Evolutionary conservation across 2,888 invertebrate species (phyloP).

Genomic region (Lingula anatina): DNA sequence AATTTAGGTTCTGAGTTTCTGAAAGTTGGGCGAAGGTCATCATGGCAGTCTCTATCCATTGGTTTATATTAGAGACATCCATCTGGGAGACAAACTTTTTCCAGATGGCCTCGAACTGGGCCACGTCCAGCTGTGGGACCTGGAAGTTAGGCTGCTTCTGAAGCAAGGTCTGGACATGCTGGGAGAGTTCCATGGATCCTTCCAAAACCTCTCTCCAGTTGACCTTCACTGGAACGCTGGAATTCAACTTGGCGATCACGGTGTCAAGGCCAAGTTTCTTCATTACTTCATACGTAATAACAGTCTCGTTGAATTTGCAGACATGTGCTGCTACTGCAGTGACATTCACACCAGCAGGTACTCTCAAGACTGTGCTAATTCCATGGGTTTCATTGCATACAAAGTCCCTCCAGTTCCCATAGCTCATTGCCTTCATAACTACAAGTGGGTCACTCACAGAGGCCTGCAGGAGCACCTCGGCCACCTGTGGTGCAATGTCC

Average conservation of each 20-base stretch:
- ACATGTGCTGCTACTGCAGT: conserved; percentile 1
- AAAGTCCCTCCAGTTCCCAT: conserved; percentile 9
- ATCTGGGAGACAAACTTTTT: neutral
- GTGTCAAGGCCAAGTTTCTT: conserved; percentile 1
- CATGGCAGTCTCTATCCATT: too few species aligned
- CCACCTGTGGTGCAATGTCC: conserved; percentile 12
- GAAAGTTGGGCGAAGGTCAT: too few species aligned
- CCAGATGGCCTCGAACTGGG: neutral
- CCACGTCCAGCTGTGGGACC: neutral
- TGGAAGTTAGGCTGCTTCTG: conserved; percentile 10
- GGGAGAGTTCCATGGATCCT: conserved; percentile 13
- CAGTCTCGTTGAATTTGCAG: conserved; percentile 2
- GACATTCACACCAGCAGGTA: neutral
- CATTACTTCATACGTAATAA: conserved; percentile 1
- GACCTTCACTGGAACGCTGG: conserved; percentile 4
- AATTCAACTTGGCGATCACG: neutral
- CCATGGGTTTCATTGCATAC: neutral
- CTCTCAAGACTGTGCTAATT: neutral
- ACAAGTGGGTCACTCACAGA: conserved; percentile 14
- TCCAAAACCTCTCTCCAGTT: conserved; percentile 16
- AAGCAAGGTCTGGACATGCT: too few species aligned
- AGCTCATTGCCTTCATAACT: conserved; percentile 9
- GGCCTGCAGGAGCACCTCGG: conserved; percentile 13
- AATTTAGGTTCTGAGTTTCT: neutral
- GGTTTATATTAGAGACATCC: too few species aligned